Conservation (phyloP, 2,797 vertebrate species). For the Poecile montanus region DNA sequence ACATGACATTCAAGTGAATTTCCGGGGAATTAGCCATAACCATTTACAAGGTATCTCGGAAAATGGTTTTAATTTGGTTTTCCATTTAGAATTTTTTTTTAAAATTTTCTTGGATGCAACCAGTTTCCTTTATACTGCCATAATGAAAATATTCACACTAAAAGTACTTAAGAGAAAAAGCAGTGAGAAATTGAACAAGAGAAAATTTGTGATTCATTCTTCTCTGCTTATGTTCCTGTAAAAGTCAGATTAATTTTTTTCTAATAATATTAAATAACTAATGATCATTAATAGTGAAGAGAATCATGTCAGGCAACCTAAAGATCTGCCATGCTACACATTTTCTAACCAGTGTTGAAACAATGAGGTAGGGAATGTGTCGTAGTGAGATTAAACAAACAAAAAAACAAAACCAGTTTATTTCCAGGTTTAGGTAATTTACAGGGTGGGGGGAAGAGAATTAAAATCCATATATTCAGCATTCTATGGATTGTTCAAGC, state of each 20-base stretch:
- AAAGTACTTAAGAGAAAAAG: background rate
- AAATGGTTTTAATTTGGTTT: background rate
- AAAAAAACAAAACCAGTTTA: background rate
- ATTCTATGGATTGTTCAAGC: background rate
- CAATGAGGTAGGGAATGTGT: background rate
- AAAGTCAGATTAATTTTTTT: background rate
- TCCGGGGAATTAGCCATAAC: background rate
- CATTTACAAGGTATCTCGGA: background rate
- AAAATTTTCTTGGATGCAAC: background rate
- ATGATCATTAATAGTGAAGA: background rate
- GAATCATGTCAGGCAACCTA: background rate
- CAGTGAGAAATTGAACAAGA: accelerated
- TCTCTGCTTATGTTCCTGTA: background rate
- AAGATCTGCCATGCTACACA: background rate
- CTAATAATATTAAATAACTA: background rate
- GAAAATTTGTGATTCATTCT: background rate
- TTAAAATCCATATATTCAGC: background rate
- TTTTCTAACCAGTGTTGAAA: background rate
- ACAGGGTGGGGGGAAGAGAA: accelerated
- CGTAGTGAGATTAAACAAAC: background rate
- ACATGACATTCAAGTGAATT: background rate
- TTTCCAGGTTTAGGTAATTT: background rate
- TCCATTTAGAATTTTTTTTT: accelerated
- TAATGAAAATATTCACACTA: background rate
- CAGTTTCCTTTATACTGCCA: background rate